Evolutionary conservation across 2,888 invertebrate species (phyloP).

Genomic region (Ernsta delagoae): DNA sequence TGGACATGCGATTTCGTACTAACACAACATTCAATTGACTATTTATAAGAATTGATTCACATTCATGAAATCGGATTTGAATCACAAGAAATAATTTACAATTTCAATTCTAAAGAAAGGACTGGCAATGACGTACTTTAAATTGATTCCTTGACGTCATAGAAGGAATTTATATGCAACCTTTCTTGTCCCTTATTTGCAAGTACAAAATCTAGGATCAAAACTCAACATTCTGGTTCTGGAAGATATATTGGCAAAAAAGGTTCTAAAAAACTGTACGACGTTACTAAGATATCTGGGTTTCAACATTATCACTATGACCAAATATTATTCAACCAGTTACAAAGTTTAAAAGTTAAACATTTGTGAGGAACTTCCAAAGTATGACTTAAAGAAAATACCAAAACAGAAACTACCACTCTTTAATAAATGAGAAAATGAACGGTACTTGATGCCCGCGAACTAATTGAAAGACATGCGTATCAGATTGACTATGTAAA

Average conservation of each 20-base stretch:
- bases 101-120: constrained; percentile 2
- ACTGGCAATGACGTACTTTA: background rate
- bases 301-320: too few relatives aligned
- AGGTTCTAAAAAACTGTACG: background rate
- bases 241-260: background rate
- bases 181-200: background rate
- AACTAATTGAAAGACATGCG: too few relatives aligned
- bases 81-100: constrained; percentile 16
- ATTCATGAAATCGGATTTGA: constrained; percentile 7
- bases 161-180: background rate
- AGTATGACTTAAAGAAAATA: too few relatives aligned
- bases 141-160: constrained; percentile 16
- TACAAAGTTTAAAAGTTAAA: too few relatives aligned
- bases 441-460: too few relatives aligned
- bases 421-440: too few relatives aligned
- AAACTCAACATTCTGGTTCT: too few relatives aligned
- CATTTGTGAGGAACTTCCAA: too few relatives aligned
- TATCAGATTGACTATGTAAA: too few relatives aligned
- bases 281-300: too few relatives aligned
- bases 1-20: background rate
- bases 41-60: constrained; percentile 14
- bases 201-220: background rate
- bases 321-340: too few relatives aligned
- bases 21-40: constrained; percentile 7
- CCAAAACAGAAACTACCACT: too few relatives aligned